Percentiles rank a stretch among this genome's conserved stretches.
Evolutionary conservation across 1,140 invertebrate species (phyloP).

Genomic region (Lithobius niger): DNA sequence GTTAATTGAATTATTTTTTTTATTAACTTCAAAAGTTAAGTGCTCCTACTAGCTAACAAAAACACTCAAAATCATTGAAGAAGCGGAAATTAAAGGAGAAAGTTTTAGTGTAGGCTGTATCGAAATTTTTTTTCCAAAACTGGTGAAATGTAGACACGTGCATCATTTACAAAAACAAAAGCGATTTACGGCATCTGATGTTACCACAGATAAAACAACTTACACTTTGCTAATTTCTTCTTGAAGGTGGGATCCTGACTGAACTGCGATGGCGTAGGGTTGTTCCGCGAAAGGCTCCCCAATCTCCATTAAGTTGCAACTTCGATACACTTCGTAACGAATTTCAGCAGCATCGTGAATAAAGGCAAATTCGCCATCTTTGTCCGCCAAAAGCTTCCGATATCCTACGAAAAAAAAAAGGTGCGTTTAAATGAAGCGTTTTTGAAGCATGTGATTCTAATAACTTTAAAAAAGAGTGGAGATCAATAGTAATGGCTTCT

Average conservation of each 20-base stretch:
- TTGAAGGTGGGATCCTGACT: slow-evolving; percentile 65
- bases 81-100: too few species aligned
- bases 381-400: slow-evolving; percentile 1
- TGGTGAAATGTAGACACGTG: background rate
- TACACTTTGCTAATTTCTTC: slow-evolving; percentile 61
- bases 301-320: slow-evolving; percentile 73
- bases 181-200: background rate
- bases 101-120: too few species aligned
- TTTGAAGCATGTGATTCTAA: too few species aligned
- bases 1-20: too few species aligned
- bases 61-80: too few species aligned
- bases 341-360: slow-evolving; percentile 77
- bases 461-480: too few species aligned
- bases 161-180: background rate
- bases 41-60: too few species aligned
- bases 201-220: too few species aligned
- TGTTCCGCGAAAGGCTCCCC: slow-evolving; percentile 78
- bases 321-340: slow-evolving; percentile 62
- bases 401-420: slow-evolving; percentile 3
- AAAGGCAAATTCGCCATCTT: slow-evolving; percentile 68
- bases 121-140: background rate
- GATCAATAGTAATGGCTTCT: too few species aligned
- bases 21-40: too few species aligned
- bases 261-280: slow-evolving; percentile 73
- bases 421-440: too few species aligned